Base-by-base conservation (phyloP, 2,797 vertebrate species). In the Todus mexicanus region DNA sequence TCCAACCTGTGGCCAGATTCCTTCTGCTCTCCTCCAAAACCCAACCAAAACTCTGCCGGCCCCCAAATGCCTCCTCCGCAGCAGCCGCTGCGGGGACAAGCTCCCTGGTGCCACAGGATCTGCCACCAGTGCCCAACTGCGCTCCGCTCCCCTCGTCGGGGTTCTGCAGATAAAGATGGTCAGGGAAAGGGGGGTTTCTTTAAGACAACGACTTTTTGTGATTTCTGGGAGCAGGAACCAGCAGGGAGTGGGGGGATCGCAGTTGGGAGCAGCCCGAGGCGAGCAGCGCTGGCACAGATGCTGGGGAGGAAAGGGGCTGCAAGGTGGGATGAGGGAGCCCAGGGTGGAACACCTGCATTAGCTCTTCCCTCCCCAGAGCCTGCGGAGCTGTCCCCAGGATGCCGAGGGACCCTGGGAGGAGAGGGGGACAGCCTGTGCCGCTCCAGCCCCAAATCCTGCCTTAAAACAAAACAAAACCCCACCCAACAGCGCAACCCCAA, bases 401-500 rank as follows among this genome's bases (percentile, higher is more conserved):
- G 59, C 53, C 0, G 1, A 50, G 37, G 33, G 50, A n/a, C n/a
- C n/a, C n/a, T 0, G 2, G 61, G 65, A 63, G 37, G 50, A 31
- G 33, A 74, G 53, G 37, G 6, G 45, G 37, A 40, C 72, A 38
- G 9, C 37, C 18, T 0, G 0, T 50, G 43, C 64, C 0, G 0
- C 76, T 81, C 37, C 63, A 56, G 48, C 72, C 69, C 31, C 0
- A 72, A 47, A 33, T 68, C 53, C 85, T 66, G 66, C 70, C 81
- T 74, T 64, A 26, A 11, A 68, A 56, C 20, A 22, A 48, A 43
- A n/a, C 27, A 65, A 2, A 22, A 42, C 40, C 40, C 15, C 14
- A 53, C 12, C 26, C 54, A 64, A 10, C 15, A 31, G 2, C 0
- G 0, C 2, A 8, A 38, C n/a, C 7, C 43, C 29, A 11, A 8